These are phyloP conservation scores for Platichthys stellatus DNA, from an alignment of 2,113 vertebrate species.

Conservation along the genomic window DNA sequence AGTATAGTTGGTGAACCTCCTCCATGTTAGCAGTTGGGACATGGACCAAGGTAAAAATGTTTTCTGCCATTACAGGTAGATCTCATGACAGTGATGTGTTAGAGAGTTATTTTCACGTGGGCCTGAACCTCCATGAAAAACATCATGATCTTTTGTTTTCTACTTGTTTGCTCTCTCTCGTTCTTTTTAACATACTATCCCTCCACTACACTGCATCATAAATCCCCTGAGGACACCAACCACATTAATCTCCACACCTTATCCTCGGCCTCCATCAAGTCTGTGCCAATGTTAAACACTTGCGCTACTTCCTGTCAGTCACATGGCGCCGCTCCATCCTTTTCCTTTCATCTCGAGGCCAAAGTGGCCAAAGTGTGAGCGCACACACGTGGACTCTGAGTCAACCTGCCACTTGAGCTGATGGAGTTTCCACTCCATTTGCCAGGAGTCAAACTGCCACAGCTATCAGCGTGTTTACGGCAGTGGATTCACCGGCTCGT, in stretches of 20 bases:
- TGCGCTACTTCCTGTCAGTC: neutral
- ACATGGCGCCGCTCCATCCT: neutral
- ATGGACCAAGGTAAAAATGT: too few species aligned
- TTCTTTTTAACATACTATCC: too few species aligned
- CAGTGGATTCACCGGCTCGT: neutral
- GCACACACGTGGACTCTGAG: too few species aligned
- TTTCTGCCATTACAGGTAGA: too few species aligned
- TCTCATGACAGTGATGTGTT: too few species aligned
- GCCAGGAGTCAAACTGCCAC: conserved; percentile 11
- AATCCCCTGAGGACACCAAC: conserved; percentile 8
- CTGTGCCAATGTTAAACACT: neutral
- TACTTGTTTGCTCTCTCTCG: too few species aligned
- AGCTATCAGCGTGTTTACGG: neutral
- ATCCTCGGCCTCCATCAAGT: neutral
- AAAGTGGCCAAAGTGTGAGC: neutral
- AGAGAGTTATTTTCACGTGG: too few species aligned
- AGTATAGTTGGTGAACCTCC: too few species aligned
- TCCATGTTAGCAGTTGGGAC: too few species aligned
- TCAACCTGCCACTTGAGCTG: neutral
- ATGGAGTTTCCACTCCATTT: conserved; percentile 37
- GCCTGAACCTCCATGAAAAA: too few species aligned
- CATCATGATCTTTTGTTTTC: too few species aligned
- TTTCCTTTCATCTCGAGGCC: neutral
- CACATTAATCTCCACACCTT: neutral
- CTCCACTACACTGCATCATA: neutral